A percentile compares a stretch with the other conserved stretches of the same genome.
phyloP scores from a whole-genome alignment of 2,113 vertebrate genomes.

The Pao palembangensis region DNA sequence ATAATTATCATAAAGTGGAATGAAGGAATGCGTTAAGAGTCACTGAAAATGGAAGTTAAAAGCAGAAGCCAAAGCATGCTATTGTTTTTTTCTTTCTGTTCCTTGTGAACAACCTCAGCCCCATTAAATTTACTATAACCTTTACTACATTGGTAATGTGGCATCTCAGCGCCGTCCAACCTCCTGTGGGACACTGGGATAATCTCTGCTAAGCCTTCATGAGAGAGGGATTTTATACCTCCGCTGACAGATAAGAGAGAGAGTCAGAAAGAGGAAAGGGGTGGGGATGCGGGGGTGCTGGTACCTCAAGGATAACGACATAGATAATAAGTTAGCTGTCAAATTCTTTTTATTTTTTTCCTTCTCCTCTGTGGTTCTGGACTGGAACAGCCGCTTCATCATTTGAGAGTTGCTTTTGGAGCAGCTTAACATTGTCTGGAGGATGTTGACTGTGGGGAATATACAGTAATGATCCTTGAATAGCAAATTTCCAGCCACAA shows the following conservation, averaged over 20 bases:
- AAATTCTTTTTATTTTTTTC: constrained; percentile 34
- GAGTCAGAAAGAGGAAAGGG: constrained; percentile 46
- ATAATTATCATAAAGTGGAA: constrained; percentile 1
- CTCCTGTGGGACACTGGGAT: constrained; percentile 55
- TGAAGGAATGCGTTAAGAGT: neutral
- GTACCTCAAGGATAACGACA: constrained; percentile 60
- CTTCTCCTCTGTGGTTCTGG: constrained; percentile 29
- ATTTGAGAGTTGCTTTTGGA: constrained; percentile 38
- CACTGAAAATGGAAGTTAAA: neutral
- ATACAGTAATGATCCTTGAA: neutral
- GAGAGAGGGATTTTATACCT: constrained; percentile 59
- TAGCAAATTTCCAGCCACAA: neutral
- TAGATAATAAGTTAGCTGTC: constrained; percentile 68
- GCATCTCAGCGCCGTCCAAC: constrained; percentile 54
- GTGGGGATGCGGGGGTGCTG: constrained; percentile 19
- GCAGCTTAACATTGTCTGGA: constrained; percentile 30
- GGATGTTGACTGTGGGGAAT: constrained; percentile 8
- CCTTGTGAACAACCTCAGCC: constrained; percentile 42
- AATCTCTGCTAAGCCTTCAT: constrained; percentile 67
- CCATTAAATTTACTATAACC: constrained; percentile 70
- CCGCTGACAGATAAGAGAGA: constrained; percentile 52
- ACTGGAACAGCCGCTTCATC: constrained; percentile 47
- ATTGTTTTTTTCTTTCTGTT: constrained; percentile 5
- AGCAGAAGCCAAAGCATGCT: constrained; percentile 6
- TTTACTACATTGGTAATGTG: constrained; percentile 68